Conservation (phyloP, 2,113 vertebrate genomes). For the Thunnus maccoyii region DNA sequence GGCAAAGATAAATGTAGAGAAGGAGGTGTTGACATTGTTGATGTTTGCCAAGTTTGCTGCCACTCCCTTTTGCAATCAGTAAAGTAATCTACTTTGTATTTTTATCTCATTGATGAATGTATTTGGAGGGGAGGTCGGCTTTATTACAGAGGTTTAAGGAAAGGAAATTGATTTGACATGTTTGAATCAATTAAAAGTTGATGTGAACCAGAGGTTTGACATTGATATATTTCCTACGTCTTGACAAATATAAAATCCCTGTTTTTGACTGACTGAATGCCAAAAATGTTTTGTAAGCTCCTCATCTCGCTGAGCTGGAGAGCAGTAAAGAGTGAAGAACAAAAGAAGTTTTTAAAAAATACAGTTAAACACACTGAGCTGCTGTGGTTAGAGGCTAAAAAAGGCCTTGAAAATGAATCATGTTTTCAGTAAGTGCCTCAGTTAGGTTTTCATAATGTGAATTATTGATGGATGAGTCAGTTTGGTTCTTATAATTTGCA, state of each 20-base stretch:
- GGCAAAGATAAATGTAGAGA: background rate
- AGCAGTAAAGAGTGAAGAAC: background rate
- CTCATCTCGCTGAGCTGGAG: background rate
- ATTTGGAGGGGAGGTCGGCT: background rate
- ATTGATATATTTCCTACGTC: background rate
- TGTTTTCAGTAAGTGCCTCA: background rate
- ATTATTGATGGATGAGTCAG: conserved; percentile 13
- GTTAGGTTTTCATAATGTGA: background rate
- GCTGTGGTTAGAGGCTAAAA: background rate
- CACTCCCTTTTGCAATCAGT: no score
- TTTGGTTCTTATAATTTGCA: background rate
- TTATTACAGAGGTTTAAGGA: no score
- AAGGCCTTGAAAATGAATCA: background rate
- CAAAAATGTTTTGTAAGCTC: background rate
- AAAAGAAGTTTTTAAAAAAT: background rate
- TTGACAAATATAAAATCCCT: no score
- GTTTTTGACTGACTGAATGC: no score
- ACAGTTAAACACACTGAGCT: background rate
- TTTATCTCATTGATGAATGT: background rate
- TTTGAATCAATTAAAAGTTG: background rate
- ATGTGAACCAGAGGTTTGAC: background rate
- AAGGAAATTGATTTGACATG: background rate
- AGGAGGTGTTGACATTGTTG: no score
- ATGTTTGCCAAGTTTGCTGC: no score
- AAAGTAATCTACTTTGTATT: no score